Percentiles rank a stretch among this genome's conserved stretches.
Conservation (phyloP, 2,797 vertebrate species). For the Myotis vivesi region DNA sequence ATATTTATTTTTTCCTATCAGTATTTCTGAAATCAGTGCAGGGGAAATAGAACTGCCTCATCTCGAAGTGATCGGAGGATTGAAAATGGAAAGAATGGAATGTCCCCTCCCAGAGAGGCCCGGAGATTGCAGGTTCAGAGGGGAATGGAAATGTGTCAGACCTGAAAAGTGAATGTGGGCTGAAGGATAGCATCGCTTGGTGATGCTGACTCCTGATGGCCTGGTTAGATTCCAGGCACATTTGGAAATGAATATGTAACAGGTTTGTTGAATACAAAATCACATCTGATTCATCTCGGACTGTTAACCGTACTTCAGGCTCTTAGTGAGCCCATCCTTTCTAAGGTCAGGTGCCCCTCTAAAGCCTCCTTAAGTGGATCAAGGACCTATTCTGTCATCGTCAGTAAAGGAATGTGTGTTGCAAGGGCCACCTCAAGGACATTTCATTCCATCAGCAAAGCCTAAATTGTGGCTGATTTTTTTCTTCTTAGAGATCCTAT, state of each 20-base stretch:
- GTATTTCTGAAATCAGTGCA: constrained; percentile 67
- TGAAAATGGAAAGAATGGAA: constrained; percentile 59
- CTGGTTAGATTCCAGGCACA: constrained; percentile 71
- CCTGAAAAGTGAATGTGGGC: constrained; percentile 42
- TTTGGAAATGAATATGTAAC: constrained; percentile 74
- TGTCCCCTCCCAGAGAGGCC: constrained; percentile 52
- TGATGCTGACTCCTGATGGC: constrained; percentile 60
- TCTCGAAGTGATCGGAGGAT: constrained; percentile 44
- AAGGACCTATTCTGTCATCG: neutral
- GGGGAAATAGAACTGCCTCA: constrained; percentile 70
- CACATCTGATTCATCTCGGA: constrained; percentile 55
- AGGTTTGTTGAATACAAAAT: constrained; percentile 71
- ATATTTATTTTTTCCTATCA: constrained; percentile 68
- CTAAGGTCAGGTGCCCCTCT: constrained; percentile 46
- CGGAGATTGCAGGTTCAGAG: constrained; percentile 60
- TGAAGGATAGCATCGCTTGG: constrained; percentile 43
- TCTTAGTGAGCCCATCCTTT: constrained; percentile 49
- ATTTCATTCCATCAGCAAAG: constrained; percentile 19
- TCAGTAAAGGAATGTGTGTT: neutral
- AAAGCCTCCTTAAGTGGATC: constrained; percentile 36
- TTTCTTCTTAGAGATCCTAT: neutral
- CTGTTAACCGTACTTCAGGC: constrained; percentile 55
- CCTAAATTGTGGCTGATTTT: neutral
- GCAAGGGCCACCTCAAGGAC: constrained; percentile 22
- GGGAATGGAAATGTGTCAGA: constrained; percentile 68